Conservation (phyloP, 2,113 vertebrate genomes). For the Colaptes auratus region DNA sequence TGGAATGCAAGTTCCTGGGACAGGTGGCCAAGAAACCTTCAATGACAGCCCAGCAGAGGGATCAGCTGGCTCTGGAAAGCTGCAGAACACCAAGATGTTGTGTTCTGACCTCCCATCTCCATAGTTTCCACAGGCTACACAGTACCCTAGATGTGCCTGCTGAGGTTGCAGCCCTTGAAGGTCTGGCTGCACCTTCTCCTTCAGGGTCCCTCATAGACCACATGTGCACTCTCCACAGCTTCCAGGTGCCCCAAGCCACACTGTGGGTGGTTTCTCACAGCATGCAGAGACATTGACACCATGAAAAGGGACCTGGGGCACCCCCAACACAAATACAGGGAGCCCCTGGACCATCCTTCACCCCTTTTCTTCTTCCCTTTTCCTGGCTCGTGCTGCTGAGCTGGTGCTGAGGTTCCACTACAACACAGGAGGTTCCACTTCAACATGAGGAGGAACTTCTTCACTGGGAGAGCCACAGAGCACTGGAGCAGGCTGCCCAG, state of each 20-base stretch:
- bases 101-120: not conserved
- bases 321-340: not conserved
- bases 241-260: not conserved
- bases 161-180: not conserved
- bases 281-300: not conserved
- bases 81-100: not conserved
- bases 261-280: not conserved
- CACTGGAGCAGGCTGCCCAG: too few relatives aligned
- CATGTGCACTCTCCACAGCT: fast-evolving
- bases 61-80: not conserved
- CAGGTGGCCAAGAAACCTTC: not conserved
- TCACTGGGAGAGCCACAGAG: too few relatives aligned
- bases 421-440: too few relatives aligned
- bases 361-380: not conserved
- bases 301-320: not conserved
- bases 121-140: not conserved
- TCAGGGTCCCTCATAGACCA: not conserved
- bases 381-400: not conserved
- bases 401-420: too few relatives aligned
- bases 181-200: not conserved
- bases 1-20: not conserved
- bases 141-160: not conserved
- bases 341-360: not conserved
- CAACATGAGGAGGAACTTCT: too few relatives aligned
- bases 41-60: not conserved